Evolutionary conservation across 2,888 invertebrate genomes (phyloP).

Genomic region (Drosophila borealis): DNA sequence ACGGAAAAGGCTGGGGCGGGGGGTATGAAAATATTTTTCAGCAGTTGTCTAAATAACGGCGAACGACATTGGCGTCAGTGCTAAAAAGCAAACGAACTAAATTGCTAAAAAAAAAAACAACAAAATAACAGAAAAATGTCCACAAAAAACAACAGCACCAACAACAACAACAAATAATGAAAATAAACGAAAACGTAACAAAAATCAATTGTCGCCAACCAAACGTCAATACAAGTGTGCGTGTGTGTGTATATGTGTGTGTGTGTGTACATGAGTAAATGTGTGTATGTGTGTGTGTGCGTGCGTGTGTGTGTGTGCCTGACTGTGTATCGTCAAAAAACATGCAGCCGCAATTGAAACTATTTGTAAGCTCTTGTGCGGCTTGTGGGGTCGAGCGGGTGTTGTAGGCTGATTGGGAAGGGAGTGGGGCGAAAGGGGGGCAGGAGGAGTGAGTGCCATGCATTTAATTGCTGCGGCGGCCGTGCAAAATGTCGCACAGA

Average conservation of each 20-base stretch:
- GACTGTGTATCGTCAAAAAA: conserved; percentile 67
- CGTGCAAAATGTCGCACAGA: conserved; percentile 50
- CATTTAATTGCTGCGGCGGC: conserved; percentile 68
- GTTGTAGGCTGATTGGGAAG: conserved; percentile 1
- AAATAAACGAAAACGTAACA: conserved; percentile 81
- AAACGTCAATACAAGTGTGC: conserved; percentile 76
- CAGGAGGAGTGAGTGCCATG: conserved; percentile 46
- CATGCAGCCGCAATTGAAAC: conserved; percentile 76
- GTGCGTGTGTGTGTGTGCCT: conserved; percentile 25
- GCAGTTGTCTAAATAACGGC: conserved; percentile 78
- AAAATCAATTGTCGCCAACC: conserved; percentile 80
- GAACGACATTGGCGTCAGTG: conserved; percentile 55
- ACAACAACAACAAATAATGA: conserved; percentile 60
- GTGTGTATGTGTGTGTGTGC: not conserved
- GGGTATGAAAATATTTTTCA: conserved; percentile 71
- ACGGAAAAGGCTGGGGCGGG: conserved; percentile 2
- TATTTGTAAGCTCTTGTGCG: conserved; percentile 51
- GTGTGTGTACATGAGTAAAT: conserved; percentile 1
- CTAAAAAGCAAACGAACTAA: conserved; percentile 80
- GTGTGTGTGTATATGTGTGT: conserved; percentile 28
- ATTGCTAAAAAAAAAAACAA: conserved; percentile 68
- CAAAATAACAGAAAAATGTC: conserved; percentile 31
- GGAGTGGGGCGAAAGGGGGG: not conserved
- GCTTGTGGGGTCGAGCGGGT: too few relatives aligned
- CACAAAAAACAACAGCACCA: conserved; percentile 56